These are phyloP conservation scores for Hemiscyllium ocellatum DNA, from an alignment of 2,113 vertebrate species.

Conservation along the genomic window DNA sequence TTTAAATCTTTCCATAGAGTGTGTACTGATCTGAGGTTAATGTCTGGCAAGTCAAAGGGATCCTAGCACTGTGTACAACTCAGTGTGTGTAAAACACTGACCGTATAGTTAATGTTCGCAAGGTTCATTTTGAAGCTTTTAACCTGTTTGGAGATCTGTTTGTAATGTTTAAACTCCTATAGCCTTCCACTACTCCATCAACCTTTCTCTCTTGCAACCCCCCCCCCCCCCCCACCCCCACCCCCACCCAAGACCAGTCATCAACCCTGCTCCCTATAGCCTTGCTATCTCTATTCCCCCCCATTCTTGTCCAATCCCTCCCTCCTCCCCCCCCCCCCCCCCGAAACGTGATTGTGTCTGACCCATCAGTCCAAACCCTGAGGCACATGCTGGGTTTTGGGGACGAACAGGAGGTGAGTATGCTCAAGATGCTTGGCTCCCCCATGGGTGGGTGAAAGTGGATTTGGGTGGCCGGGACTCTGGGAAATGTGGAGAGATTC, in stretches of 20 bases:
- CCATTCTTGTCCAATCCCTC: not conserved
- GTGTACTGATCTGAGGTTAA: slow-evolving; percentile 13
- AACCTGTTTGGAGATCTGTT: slow-evolving; percentile 36
- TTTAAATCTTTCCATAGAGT: slow-evolving; percentile 38
- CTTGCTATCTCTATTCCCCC: too few species aligned
- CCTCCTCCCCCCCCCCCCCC: too few species aligned
- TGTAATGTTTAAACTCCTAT: not conserved
- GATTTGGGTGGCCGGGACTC: too few species aligned
- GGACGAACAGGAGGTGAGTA: too few species aligned
- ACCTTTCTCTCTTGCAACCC: too few species aligned
- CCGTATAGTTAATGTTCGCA: slow-evolving; percentile 38
- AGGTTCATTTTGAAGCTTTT: slow-evolving; percentile 36
- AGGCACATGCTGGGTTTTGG: too few species aligned
- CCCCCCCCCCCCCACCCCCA: not conserved
- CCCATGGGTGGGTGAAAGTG: too few species aligned
- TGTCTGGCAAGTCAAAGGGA: not conserved
- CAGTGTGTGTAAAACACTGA: slow-evolving; percentile 40
- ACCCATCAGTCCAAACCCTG: too few species aligned
- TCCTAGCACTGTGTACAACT: slow-evolving; percentile 13
- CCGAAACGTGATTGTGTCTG: too few species aligned
- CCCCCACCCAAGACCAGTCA: not conserved
- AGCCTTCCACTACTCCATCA: not conserved
- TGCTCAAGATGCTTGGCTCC: too few species aligned
- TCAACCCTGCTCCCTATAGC: too few species aligned
- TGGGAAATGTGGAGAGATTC: too few species aligned